These are phyloP conservation scores for Lampris incognitus DNA, from an alignment of 2,113 vertebrate genomes.

Conservation along the genomic window DNA sequence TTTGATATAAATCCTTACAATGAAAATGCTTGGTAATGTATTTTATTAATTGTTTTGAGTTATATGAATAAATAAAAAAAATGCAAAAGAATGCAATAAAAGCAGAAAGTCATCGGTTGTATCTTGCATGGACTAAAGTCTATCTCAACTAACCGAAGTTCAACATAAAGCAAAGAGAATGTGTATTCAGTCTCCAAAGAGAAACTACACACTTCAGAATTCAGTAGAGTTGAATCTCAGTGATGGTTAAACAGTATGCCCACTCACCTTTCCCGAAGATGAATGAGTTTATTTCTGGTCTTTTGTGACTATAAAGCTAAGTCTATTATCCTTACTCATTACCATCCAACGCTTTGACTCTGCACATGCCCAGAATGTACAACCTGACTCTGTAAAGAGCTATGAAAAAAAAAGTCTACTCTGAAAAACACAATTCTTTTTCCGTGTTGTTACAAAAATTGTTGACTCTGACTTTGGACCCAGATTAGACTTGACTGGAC, in stretches of 20 bases:
- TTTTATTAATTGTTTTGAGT: too few relatives aligned
- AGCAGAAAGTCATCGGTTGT: too few relatives aligned
- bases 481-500: not conserved
- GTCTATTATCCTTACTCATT: not conserved
- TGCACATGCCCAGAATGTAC: not conserved
- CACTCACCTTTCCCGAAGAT: not conserved
- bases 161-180: slow-evolving; percentile 23
- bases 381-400: not conserved
- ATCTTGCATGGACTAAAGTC: too few relatives aligned
- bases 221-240: not conserved
- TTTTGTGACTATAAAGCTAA: not conserved
- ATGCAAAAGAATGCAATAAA: too few relatives aligned
- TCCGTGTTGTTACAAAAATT: too few relatives aligned
- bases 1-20: too few relatives aligned
- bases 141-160: not conserved
- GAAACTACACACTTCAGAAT: not conserved
- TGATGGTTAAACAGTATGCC: not conserved
- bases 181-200: not conserved
- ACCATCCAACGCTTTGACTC: not conserved
- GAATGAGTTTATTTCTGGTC: not conserved
- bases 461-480: too few relatives aligned
- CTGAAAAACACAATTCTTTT: too few relatives aligned
- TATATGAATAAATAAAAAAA: too few relatives aligned
- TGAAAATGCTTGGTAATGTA: too few relatives aligned
- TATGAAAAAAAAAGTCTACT: not conserved